Evolutionary conservation across 2,113 vertebrate genomes (phyloP).

Genomic region (Myrmecophaga tridactyla): DNA sequence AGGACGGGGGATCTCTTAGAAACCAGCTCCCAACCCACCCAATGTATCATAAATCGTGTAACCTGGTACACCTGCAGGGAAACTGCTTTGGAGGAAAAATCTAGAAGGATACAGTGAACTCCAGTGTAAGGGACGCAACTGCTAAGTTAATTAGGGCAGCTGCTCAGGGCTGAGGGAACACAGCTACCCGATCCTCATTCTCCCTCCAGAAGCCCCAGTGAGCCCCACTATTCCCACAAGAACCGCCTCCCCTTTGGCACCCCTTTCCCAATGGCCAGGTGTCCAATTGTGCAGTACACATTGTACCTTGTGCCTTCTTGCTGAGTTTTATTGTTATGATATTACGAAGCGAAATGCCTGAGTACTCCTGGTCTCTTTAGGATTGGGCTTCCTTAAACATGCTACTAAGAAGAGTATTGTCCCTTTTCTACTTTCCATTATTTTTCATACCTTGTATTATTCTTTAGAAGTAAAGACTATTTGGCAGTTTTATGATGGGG

Average conservation of each 20-base stretch:
- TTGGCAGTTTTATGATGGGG: background rate
- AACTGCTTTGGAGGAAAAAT: background rate
- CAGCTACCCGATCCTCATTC: too few species aligned
- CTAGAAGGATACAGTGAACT: background rate
- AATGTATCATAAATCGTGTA: background rate
- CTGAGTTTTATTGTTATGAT: background rate
- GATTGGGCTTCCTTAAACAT: background rate
- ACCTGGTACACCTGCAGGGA: background rate
- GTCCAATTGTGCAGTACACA: fast-evolving
- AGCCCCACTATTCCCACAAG: background rate
- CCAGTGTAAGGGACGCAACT: background rate
- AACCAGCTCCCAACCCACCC: too few species aligned
- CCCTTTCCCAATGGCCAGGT: background rate
- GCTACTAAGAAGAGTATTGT: background rate
- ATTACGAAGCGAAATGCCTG: background rate
- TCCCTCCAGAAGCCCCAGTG: background rate
- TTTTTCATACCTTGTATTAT: background rate
- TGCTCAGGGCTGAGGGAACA: background rate
- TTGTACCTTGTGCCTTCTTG: background rate
- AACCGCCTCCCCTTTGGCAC: background rate
- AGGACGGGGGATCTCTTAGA: background rate
- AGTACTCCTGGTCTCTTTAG: background rate
- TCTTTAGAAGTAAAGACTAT: background rate
- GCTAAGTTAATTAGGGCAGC: background rate
- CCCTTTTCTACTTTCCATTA: background rate